Conservation (phyloP, 2,797 vertebrate species). For the Sebastiscus tertius region DNA sequence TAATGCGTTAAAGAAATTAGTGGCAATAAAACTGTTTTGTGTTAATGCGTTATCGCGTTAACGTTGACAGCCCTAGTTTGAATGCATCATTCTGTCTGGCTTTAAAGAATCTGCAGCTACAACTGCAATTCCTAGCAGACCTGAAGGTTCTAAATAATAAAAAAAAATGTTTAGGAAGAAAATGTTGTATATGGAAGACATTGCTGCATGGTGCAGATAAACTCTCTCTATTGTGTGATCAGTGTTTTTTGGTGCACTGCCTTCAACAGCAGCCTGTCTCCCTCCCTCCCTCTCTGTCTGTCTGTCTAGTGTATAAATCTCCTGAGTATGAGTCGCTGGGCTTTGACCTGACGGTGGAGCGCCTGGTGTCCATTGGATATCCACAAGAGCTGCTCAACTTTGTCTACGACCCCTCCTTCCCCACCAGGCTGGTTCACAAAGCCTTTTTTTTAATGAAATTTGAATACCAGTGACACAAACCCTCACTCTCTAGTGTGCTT, state of each 20-base stretch:
- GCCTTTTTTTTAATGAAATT: background rate
- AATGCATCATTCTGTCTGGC: background rate
- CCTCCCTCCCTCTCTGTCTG: conserved; percentile 26
- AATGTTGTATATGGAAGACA: background rate
- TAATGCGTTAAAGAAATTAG: too few species aligned
- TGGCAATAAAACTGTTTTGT: too few species aligned
- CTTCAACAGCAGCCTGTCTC: background rate
- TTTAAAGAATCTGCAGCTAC: background rate
- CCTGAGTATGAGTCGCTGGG: conserved; percentile 97
- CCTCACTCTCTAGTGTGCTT: conserved; percentile 29
- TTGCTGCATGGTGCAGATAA: background rate
- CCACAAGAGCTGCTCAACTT: conserved; percentile 96
- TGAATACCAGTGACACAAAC: background rate
- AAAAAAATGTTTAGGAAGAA: background rate
- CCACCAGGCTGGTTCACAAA: conserved; percentile 91
- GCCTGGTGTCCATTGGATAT: conserved; percentile 95
- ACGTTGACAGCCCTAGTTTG: background rate
- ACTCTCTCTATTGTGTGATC: background rate
- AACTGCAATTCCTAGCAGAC: background rate
- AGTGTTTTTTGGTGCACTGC: background rate
- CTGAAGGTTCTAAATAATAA: background rate
- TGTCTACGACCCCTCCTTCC: conserved; percentile 96
- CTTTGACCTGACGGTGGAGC: conserved; percentile 95
- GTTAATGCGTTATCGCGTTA: too few species aligned
- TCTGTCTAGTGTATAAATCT: conserved; percentile 96